Base-by-base conservation (phyloP, 2,888 invertebrate genomes). In the Prosopocoilus inquinatus region DNA sequence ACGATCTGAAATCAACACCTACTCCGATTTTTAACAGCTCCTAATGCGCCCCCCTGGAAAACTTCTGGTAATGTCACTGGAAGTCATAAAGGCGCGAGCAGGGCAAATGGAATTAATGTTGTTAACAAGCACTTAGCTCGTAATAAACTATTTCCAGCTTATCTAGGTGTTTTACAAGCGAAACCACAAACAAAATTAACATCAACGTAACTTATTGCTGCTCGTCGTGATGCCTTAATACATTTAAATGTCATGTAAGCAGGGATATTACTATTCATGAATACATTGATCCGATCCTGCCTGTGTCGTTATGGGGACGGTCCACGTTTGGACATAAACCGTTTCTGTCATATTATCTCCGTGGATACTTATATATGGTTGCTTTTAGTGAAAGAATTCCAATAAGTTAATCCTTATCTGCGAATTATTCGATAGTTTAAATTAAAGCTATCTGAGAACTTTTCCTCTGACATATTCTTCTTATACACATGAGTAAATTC, bases 251-350 rank as follows among this genome's bases (percentile, higher is more conserved):
- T 38, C 35, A 50, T 41, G 55, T 55, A 55, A 55, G 55, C 51
- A 55, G 47, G 50, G 55, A 49, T 51, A 55, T 55, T 55, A 55
- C 51, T 55, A 55, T 55, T 55, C 55, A 55, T 55, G 55, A 50
- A 55, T 20, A 35, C 47, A 51, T 55, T 55, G 50, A 55, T 50
- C 55, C 47, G 55, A 55, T 55, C 47, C 55, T 13, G 28, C 47
- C 47, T 38, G 32, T 51, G 35, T 43, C 47, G 41, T 55, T 55
- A 51, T 51, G 50, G 47, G 20, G 49, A 32, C 33, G 47, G 34
- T 16, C 11, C 46, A 51, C 47, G 33, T 15, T 49, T 47, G 47
- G 50, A 50, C 47, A 46, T 39, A 50, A 28, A 28, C 20, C 20
- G 20, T 28, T 28, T 28, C 20, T 28, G 20, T 28, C 20, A 28